Evolutionary conservation across 2,888 invertebrate species (phyloP).

Genomic region (Acanthacorydalis orientalis): DNA sequence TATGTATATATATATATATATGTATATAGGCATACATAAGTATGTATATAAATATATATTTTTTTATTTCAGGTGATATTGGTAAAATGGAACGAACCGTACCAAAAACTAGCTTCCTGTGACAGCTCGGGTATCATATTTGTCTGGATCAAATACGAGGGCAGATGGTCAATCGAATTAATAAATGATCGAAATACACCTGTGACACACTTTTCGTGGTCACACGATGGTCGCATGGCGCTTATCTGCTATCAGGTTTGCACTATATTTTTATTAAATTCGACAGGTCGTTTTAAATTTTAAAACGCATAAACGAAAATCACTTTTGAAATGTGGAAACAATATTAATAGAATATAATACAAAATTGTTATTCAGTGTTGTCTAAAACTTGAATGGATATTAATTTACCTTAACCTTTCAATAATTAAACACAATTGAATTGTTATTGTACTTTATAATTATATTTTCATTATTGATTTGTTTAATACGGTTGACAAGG

Average conservation of each 20-base stretch:
- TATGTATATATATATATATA: no score
- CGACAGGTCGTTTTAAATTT: neutral
- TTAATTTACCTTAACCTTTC: no score
- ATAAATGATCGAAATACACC: constrained; percentile 96
- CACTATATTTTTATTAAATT: constrained; percentile 5
- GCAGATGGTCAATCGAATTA: constrained; percentile 95
- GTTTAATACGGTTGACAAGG: no score
- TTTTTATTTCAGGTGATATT: constrained; percentile 57
- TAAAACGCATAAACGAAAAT: neutral
- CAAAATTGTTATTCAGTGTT: no score
- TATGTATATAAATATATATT: neutral
- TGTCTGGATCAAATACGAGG: constrained; percentile 99
- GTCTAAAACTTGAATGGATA: no score
- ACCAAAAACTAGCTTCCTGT: constrained; percentile 94
- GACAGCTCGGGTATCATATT: constrained; percentile 96
- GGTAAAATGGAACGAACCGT: constrained; percentile 97
- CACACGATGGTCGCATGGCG: constrained; percentile 95
- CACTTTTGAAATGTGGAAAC: no score
- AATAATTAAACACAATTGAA: no score
- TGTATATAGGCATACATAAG: no score
- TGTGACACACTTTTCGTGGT: constrained; percentile 97
- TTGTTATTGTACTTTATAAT: no score
- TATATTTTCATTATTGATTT: no score
- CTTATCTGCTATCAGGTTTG: constrained; percentile 87
- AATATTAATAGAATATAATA: neutral